Percentiles rank a stretch among this genome's conserved stretches.
Conservation (phyloP, 1,140 invertebrate species). For the Oryctes rhinoceros region DNA sequence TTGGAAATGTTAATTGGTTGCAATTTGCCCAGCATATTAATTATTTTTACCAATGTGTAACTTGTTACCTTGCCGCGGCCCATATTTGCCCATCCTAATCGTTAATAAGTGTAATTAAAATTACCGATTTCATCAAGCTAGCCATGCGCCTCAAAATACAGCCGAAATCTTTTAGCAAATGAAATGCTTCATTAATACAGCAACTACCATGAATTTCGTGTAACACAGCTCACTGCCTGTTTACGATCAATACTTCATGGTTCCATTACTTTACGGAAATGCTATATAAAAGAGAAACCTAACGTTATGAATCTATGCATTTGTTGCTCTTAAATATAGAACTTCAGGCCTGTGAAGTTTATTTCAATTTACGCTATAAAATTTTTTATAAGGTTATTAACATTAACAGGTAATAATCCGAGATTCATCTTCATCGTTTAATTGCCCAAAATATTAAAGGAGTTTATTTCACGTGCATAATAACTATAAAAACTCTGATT, state of each 20-base stretch:
- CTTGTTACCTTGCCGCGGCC: no score
- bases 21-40: no score
- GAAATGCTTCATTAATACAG: background rate
- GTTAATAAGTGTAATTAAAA: no score
- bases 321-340: constrained; percentile 31
- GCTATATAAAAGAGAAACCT: background rate
- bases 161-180: background rate
- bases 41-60: no score
- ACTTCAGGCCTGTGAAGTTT: constrained; percentile 25
- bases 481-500: constrained; percentile 34
- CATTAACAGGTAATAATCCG: constrained; percentile 33
- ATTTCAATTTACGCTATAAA: constrained; percentile 34
- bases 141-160: background rate
- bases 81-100: no score
- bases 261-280: background rate
- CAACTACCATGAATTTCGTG: no score
- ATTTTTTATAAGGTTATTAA: constrained; percentile 34
- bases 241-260: constrained; percentile 1
- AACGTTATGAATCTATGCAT: constrained; percentile 3
- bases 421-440: constrained; percentile 34
- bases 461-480: constrained; percentile 34
- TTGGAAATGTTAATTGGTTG: no score
- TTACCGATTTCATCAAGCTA: background rate
- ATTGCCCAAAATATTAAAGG: constrained; percentile 34
- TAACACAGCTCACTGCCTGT: background rate